Base-by-base conservation (phyloP, 1,140 invertebrate genomes). In the Drosophila orena region DNA sequence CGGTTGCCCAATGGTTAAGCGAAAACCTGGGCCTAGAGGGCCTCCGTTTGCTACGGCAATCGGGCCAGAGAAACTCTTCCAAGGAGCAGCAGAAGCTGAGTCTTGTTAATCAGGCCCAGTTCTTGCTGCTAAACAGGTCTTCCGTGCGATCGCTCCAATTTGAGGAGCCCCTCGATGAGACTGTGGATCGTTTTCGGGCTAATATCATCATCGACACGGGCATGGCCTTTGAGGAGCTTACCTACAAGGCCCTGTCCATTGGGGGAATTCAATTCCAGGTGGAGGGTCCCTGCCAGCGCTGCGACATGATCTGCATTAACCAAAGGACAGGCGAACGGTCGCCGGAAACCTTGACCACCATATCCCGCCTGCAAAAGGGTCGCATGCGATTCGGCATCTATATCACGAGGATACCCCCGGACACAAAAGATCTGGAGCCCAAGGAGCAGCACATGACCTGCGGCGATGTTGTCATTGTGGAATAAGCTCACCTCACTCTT, bases 291-390 rank as follows among this genome's bases (percentile, higher is more conserved):
- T 99, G 98, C 85, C 95, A 95, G 10, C 94, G 98, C 58, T 99
- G 98, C 92, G 97, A 98, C 93, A 98, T 98, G 97, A 96, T 99
- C 47, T 98, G 97, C 79, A 96, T 98, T 60, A 96, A 98, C 93
- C 98, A 98, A 93, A 93, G 93, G 12, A 97, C 95, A 12, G 97
- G 96, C 1, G 91, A 95, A 81, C 96, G 96, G 83, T 96, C 96
- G 12, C 94, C 95, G 1, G 97, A 98, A 92, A 97, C 97, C 3
- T 92, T 99, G n/a, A 93, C 95, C 62, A 96, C 97, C 4, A 94
- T 98, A 62, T 94, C 96, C 4, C 94, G 94, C 83, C 93, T 95
- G 69, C 95, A 96, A 81, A 93, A 94, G 65, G 96, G 96, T 15
- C 97, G 96, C 94, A 93, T 97, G 60, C 93, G 93, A 57, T 97